Evolutionary conservation across 1,140 invertebrate genomes (phyloP).

Genomic region (Papilio aristodemus): DNA sequence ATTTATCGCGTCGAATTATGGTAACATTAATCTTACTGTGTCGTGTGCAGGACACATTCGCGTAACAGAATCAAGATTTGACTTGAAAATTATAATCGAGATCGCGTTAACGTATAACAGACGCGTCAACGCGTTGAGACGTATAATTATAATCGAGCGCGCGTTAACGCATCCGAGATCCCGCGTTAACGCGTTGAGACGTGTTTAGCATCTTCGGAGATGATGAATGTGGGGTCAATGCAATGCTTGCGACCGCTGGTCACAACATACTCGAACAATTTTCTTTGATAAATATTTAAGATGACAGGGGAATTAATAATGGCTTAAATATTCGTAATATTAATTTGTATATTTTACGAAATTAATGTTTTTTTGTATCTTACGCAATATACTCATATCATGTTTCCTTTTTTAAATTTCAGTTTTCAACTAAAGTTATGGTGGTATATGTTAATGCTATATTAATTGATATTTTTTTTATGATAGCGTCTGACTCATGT

Average conservation of each 20-base stretch:
- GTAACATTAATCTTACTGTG: conserved; percentile 22
- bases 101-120: too few relatives aligned
- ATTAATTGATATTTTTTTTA: background rate
- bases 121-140: conserved; percentile 6
- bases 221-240: conserved; percentile 11
- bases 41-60: conserved; percentile 24
- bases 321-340: background rate
- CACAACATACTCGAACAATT: conserved; percentile 7
- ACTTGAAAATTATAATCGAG: conserved; percentile 4
- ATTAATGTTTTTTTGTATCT: background rate
- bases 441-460: too few relatives aligned
- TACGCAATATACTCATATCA: too few relatives aligned
- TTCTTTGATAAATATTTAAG: background rate
- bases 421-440: too few relatives aligned
- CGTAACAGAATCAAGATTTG: conserved; percentile 22
- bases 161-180: conserved; percentile 8
- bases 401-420: too few relatives aligned
- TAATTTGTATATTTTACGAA: background rate
- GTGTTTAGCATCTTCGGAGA: background rate
- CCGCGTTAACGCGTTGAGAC: conserved; percentile 1
- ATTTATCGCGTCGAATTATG: conserved; percentile 27
- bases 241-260: background rate
- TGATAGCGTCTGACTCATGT: background rate
- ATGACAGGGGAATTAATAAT: background rate
- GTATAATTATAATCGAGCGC: background rate